Conservation (phyloP, 2,797 vertebrate genomes). For the Acestrorhynchus altus region DNA sequence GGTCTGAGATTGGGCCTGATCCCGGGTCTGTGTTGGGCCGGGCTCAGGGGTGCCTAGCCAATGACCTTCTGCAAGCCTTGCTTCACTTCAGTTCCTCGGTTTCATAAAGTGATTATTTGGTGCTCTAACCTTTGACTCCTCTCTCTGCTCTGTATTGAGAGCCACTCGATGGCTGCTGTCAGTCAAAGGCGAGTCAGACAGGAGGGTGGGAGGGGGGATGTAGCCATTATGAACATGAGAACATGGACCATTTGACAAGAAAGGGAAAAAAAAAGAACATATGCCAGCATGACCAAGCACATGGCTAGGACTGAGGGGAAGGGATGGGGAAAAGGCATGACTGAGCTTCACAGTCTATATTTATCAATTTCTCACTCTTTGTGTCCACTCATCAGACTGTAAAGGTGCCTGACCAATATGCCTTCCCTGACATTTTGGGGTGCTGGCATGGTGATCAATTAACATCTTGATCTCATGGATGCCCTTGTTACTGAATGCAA, state of each 20-base stretch:
- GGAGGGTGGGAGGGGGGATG: constrained; percentile 60
- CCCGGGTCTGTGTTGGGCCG: constrained; percentile 61
- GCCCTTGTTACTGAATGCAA: too few species aligned
- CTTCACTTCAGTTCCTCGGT: constrained; percentile 61
- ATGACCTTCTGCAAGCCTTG: constrained; percentile 68
- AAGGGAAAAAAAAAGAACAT: neutral
- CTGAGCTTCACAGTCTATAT: neutral
- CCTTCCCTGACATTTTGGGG: too few species aligned
- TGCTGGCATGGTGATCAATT: too few species aligned
- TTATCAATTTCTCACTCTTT: neutral
- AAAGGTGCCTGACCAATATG: too few species aligned
- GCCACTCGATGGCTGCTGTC: constrained; percentile 61
- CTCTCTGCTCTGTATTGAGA: constrained; percentile 59
- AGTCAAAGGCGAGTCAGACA: constrained; percentile 60
- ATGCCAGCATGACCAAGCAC: neutral
- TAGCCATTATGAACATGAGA: constrained; percentile 50
- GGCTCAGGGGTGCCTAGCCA: constrained; percentile 44
- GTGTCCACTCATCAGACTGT: too few species aligned
- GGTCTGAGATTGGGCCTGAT: constrained; percentile 62
- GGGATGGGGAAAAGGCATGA: neutral
- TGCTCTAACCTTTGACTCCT: constrained; percentile 72
- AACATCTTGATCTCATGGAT: too few species aligned
- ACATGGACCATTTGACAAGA: constrained; percentile 38
- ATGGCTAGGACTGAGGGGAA: neutral
- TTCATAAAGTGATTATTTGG: constrained; percentile 76